These are phyloP conservation scores for Otis tarda DNA, from an alignment of 2,113 vertebrate species.

Conservation along the genomic window DNA sequence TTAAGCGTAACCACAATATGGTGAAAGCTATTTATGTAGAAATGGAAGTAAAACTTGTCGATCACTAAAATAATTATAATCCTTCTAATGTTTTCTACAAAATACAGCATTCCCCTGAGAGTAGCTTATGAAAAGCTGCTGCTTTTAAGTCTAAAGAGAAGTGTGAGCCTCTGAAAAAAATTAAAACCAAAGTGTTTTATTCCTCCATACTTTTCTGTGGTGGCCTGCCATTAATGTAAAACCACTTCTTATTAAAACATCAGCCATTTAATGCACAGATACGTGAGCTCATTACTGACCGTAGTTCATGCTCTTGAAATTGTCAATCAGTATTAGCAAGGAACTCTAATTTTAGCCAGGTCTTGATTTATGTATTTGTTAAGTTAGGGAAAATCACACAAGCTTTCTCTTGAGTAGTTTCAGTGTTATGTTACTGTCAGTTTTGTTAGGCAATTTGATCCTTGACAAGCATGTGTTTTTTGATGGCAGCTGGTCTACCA, in stretches of 20 bases:
- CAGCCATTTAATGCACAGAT: constrained; percentile 70
- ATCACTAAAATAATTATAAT: constrained; percentile 41
- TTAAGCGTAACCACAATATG: constrained; percentile 67
- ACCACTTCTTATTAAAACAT: constrained; percentile 66
- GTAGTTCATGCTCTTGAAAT: constrained; percentile 61
- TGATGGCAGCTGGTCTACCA: neutral
- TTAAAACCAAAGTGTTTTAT: constrained; percentile 68
- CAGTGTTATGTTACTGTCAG: neutral
- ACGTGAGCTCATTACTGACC: constrained; percentile 69
- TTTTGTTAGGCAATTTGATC: neutral
- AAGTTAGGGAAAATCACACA: neutral
- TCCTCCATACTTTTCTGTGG: constrained; percentile 68
- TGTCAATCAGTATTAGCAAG: constrained; percentile 9
- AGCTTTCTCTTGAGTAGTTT: neutral
- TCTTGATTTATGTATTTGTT: constrained; percentile 3
- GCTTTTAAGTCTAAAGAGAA: constrained; percentile 33
- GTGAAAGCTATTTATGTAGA: constrained; percentile 61
- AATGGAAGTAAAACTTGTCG: constrained; percentile 53
- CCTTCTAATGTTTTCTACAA: constrained; percentile 32
- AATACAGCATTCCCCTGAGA: constrained; percentile 7
- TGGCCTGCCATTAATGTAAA: constrained; percentile 69
- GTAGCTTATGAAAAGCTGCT: constrained; percentile 48
- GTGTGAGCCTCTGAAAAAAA: constrained; percentile 66
- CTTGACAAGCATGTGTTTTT: neutral
- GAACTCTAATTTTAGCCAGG: constrained; percentile 11